A percentile compares a stretch with the other conserved stretches of the same genome.
These are phyloP conservation scores for Ammodytes dubius DNA, from an alignment of 2,113 vertebrate species.

Conservation along the genomic window DNA sequence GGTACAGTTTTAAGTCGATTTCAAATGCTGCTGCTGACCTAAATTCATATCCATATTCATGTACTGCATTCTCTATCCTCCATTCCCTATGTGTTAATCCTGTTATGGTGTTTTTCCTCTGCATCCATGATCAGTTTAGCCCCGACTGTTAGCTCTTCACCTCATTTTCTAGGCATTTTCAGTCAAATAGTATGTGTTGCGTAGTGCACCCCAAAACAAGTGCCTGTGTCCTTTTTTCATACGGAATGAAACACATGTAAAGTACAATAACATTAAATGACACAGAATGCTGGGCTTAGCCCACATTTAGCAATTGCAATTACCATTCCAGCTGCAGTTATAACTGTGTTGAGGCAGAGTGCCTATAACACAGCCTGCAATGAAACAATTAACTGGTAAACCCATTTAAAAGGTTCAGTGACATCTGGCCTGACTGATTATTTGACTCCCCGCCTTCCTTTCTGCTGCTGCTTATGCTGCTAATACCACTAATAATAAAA, in stretches of 20 bases:
- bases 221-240: no score
- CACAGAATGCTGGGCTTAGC: neutral
- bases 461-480: neutral
- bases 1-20: neutral
- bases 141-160: neutral
- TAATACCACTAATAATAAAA: neutral
- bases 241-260: neutral
- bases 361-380: neutral
- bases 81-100: neutral
- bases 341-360: neutral
- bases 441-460: neutral
- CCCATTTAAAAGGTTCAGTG: neutral
- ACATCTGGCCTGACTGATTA: neutral
- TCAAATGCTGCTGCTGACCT: neutral
- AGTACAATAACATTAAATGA: neutral
- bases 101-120: neutral
- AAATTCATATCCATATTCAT: neutral
- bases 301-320: neutral
- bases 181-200: neutral
- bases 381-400: neutral
- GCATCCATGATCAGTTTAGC: neutral
- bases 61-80: neutral
- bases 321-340: neutral
- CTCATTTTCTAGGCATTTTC: neutral
- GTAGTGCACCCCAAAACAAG: neutral